Conservation (phyloP, 2,888 invertebrate genomes). For the Rhaphigaster nebulosa region DNA sequence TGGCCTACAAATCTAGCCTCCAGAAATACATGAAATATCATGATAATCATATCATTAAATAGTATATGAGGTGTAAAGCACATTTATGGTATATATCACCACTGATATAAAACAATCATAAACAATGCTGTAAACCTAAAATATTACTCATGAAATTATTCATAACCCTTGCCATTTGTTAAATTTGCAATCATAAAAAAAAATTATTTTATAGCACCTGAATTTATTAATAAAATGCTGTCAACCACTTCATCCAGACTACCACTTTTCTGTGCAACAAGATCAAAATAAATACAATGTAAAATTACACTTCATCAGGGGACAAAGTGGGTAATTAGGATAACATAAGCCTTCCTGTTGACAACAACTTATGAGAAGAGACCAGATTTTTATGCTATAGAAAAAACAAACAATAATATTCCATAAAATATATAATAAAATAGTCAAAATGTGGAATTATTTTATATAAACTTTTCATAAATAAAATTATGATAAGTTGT, state of each 20-base stretch:
- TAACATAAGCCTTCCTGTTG: background rate
- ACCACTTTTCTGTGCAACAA: background rate
- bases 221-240: background rate
- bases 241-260: background rate
- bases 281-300: background rate
- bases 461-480: too few species aligned
- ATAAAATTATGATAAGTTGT: too few species aligned
- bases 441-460: too few species aligned
- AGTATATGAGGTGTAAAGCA: background rate
- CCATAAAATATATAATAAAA: background rate
- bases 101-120: background rate
- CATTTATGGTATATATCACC: background rate
- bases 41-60: conserved; percentile 47
- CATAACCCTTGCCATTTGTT: background rate
- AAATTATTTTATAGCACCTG: background rate
- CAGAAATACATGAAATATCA: background rate
- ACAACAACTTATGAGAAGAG: background rate
- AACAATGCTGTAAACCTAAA: background rate
- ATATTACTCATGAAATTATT: background rate
- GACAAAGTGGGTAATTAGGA: background rate
- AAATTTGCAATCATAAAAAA: background rate
- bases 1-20: conserved; percentile 55
- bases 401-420: background rate
- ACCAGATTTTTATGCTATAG: background rate
- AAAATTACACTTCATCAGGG: background rate